Conservation (phyloP, 2,888 invertebrate species). For the Aplocera efformata region DNA sequence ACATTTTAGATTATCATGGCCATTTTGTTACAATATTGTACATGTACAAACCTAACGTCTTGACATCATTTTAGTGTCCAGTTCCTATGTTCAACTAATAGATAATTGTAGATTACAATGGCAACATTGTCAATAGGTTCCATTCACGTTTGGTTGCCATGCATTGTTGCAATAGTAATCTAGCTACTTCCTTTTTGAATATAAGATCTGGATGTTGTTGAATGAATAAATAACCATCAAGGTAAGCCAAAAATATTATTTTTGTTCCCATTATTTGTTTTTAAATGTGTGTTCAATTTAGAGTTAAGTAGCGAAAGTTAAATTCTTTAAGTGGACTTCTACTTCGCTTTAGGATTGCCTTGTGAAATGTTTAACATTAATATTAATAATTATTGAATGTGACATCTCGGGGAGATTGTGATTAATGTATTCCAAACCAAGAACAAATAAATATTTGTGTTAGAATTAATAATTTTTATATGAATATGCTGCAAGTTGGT, state of each 20-base stretch:
- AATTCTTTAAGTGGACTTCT: conserved; percentile 46
- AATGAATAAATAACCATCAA: conserved; percentile 46
- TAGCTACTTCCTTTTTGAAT: too few relatives aligned
- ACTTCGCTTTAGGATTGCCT: conserved; percentile 48
- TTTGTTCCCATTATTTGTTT: conserved; percentile 51
- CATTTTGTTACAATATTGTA: conserved; percentile 25
- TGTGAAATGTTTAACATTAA: conserved; percentile 45
- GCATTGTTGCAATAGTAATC: too few relatives aligned
- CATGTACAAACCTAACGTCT: conserved; percentile 19
- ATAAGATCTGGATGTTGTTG: too few relatives aligned
- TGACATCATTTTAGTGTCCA: too few relatives aligned
- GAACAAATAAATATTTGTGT: conserved; percentile 56
- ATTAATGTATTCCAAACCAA: conserved; percentile 68
- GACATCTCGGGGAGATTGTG: conserved; percentile 54
- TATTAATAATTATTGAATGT: conserved; percentile 41
- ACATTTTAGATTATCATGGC: too few relatives aligned
- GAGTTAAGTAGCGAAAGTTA: conserved; percentile 62
- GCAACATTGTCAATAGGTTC: too few relatives aligned
- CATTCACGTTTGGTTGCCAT: too few relatives aligned
- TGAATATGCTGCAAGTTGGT: conserved; percentile 31
- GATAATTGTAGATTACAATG: too few relatives aligned
- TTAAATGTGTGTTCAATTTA: conserved; percentile 75
- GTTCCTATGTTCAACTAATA: too few relatives aligned
- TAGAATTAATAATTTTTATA: conserved; percentile 41
- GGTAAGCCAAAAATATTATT: conserved; percentile 69